Percentiles rank a stretch among this genome's conserved stretches.
Conservation (phyloP, 2,888 invertebrate genomes). For the Macrosoma leucophasiata region DNA sequence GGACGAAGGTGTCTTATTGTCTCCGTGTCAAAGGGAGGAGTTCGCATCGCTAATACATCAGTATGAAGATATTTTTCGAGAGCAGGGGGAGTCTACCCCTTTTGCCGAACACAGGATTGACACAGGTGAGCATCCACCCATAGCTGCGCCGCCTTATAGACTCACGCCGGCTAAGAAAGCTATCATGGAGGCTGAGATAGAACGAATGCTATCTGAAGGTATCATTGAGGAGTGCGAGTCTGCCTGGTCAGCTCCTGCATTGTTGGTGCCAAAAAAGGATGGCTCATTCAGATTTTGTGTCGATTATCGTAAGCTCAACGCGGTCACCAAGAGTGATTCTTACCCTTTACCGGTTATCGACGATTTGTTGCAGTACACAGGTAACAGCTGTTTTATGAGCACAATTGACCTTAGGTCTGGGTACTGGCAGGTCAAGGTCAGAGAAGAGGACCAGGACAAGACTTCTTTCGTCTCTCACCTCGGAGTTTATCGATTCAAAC, state of each 20-base stretch:
- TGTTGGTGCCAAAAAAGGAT: slow-evolving; percentile 17
- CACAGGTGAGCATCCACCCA: slow-evolving; percentile 10
- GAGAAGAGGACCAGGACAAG: slow-evolving; percentile 22
- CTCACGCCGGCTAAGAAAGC: slow-evolving; percentile 11
- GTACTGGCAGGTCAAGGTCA: slow-evolving; percentile 33
- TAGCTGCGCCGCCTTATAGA: slow-evolving; percentile 14
- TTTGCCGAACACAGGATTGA: not conserved
- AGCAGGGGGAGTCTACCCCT: slow-evolving; percentile 4
- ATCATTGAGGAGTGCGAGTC: slow-evolving; percentile 36
- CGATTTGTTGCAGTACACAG: slow-evolving; percentile 34
- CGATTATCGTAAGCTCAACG: slow-evolving; percentile 18
- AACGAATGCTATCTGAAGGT: slow-evolving; percentile 17
- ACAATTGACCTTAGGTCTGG: slow-evolving; percentile 37
- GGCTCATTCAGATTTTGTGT: slow-evolving; percentile 15
- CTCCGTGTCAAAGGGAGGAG: no score
- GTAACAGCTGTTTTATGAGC: slow-evolving; percentile 26
- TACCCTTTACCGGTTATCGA: slow-evolving; percentile 39
- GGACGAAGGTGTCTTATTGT: not conserved
- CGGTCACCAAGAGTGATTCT: slow-evolving; percentile 20
- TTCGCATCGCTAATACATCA: no score
- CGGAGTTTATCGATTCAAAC: slow-evolving; percentile 29
- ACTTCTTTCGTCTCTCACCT: slow-evolving; percentile 31
- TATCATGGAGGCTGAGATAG: slow-evolving; percentile 12
- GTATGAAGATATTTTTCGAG: slow-evolving; percentile 1
- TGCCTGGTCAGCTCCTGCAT: slow-evolving; percentile 16